Percentiles rank a stretch among this genome's conserved stretches.
Evolutionary conservation across 1,140 invertebrate species (phyloP).

Genomic region (Anastrepha ludens): DNA sequence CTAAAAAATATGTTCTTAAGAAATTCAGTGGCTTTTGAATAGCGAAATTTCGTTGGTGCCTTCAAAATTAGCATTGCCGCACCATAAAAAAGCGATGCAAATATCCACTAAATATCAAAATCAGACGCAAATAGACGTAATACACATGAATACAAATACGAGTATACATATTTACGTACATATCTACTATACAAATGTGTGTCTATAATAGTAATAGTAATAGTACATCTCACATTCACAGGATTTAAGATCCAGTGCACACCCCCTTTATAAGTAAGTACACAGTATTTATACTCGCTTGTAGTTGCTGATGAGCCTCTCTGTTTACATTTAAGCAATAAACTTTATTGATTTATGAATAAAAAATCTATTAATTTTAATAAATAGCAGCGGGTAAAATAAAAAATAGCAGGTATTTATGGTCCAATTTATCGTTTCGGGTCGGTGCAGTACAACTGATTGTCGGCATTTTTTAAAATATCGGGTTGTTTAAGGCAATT

Average conservation of each 20-base stretch:
- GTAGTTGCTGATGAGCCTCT: neutral
- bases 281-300: neutral
- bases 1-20: neutral
- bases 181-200: too few relatives aligned
- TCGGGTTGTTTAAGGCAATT: neutral
- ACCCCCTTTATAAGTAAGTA: neutral
- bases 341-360: slow-evolving; percentile 17
- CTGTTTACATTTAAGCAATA: neutral
- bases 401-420: neutral
- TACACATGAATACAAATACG: neutral
- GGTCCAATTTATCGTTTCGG: neutral
- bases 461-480: neutral
- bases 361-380: neutral
- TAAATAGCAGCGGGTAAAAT: neutral
- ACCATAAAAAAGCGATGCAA: neutral
- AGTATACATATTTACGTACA: neutral
- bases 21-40: neutral
- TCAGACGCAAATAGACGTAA: too few relatives aligned
- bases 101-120: too few relatives aligned
- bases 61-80: neutral
- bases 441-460: neutral
- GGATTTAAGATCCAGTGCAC: too few relatives aligned
- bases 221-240: neutral
- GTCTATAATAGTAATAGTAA: neutral
- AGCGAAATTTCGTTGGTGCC: neutral